phyloP scores from a whole-genome alignment of 2,113 vertebrate species.

The Rhabdornis inornatus region DNA sequence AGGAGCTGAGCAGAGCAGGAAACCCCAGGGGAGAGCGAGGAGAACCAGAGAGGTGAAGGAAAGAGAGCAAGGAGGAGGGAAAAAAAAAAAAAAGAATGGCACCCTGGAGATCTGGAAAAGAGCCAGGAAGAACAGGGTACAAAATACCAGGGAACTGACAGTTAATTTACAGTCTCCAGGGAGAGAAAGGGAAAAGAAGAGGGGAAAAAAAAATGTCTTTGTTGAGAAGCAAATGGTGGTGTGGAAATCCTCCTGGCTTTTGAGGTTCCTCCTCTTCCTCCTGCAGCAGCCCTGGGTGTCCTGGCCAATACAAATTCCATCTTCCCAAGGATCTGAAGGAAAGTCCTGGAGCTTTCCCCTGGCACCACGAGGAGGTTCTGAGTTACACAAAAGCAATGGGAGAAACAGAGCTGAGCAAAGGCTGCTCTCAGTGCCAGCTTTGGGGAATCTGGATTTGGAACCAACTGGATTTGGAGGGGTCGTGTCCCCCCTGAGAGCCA shows the following conservation, averaged over 20 bases:
- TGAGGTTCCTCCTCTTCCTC: background rate
- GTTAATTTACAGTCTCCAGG: constrained; percentile 29
- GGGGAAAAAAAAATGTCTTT: background rate
- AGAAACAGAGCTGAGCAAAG: background rate
- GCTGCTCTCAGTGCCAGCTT: accelerated
- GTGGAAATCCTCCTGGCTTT: background rate
- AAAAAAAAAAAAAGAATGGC: background rate
- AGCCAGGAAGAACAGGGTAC: constrained; percentile 8
- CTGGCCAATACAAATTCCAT: background rate
- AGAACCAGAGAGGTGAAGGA: background rate
- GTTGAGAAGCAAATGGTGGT: background rate
- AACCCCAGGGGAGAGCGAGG: background rate
- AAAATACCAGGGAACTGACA: background rate
- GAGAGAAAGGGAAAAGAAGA: background rate
- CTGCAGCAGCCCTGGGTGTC: background rate
- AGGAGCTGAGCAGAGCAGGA: background rate
- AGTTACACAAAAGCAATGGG: background rate
- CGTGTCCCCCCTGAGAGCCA: accelerated
- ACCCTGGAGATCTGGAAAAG: constrained; percentile 23
- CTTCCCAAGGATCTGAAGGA: background rate
- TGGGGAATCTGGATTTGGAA: accelerated
- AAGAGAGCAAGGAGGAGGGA: background rate
- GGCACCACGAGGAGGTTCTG: background rate
- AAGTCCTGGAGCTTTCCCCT: background rate
- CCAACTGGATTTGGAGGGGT: background rate